A percentile compares a stretch with the other conserved stretches of the same genome.
phyloP scores from a whole-genome alignment of 2,888 invertebrate genomes.

The Myathropa florea region DNA sequence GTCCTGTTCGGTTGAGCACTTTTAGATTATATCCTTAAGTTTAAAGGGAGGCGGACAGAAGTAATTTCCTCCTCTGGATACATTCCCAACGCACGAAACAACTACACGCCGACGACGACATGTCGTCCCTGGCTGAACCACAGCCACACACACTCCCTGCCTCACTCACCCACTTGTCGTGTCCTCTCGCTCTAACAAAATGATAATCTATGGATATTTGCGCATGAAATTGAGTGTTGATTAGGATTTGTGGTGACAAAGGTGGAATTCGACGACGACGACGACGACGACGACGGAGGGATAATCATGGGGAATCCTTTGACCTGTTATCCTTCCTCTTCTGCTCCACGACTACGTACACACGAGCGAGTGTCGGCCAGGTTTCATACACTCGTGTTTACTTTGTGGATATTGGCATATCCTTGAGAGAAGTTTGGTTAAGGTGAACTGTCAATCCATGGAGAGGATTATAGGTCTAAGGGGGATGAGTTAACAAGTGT shows the following conservation, averaged over 20 bases:
- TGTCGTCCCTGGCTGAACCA: slow-evolving; percentile 13
- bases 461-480: slow-evolving; percentile 39
- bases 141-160: background rate
- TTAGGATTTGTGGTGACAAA: slow-evolving; percentile 66
- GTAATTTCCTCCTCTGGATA: slow-evolving; percentile 50
- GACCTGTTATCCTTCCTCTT: background rate
- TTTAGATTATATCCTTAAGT: slow-evolving; percentile 45
- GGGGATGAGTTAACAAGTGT: slow-evolving; percentile 35
- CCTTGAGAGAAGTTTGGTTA: slow-evolving; percentile 35
- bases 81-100: slow-evolving; percentile 11
- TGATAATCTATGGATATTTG: slow-evolving; percentile 63
- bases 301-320: slow-evolving; percentile 45
- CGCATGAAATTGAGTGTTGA: slow-evolving; percentile 69
- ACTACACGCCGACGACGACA: background rate
- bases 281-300: slow-evolving; percentile 1
- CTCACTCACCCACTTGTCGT: background rate
- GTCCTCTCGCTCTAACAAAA: slow-evolving; percentile 15
- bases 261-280: slow-evolving; percentile 41
- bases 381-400: slow-evolving; percentile 16
- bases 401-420: slow-evolving; percentile 22
- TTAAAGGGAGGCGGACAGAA: slow-evolving; percentile 33
- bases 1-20: slow-evolving; percentile 25
- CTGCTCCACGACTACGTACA: background rate
- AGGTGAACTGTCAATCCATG: slow-evolving; percentile 58
- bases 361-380: background rate